A percentile compares a stretch with the other conserved stretches of the same genome.
These are phyloP conservation scores for Terebella lapidaria DNA, from an alignment of 2,888 invertebrate species.

Conservation along the genomic window DNA sequence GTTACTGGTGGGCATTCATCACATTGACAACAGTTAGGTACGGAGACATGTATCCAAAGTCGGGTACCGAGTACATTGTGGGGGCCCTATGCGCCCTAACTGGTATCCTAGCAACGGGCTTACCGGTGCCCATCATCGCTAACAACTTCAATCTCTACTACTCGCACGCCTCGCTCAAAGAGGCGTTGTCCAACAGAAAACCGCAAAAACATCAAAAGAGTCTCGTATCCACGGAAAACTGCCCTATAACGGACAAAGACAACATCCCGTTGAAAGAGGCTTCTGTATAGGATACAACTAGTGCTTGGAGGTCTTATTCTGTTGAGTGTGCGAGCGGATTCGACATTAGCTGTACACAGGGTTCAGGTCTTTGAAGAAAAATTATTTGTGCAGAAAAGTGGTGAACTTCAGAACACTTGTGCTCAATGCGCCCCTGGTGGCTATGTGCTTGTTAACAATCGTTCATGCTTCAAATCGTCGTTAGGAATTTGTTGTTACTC, in stretches of 20 bases:
- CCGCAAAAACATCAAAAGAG: neutral
- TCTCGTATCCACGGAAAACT: neutral
- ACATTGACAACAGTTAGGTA: slow-evolving; percentile 39
- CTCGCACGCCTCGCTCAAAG: slow-evolving; percentile 23
- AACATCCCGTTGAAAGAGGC: neutral
- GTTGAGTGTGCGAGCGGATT: too few relatives aligned
- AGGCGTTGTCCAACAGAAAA: slow-evolving; percentile 17
- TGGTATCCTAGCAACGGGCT: slow-evolving; percentile 34
- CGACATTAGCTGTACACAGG: too few relatives aligned
- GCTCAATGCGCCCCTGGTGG: too few relatives aligned
- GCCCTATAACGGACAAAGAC: neutral
- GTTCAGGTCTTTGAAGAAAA: too few relatives aligned
- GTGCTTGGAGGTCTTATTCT: too few relatives aligned
- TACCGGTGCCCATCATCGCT: slow-evolving; percentile 42
- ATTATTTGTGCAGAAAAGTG: too few relatives aligned
- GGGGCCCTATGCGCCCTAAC: slow-evolving; percentile 36
- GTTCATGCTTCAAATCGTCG: too few relatives aligned
- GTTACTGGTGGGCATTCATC: slow-evolving; percentile 38
- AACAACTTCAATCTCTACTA: slow-evolving; percentile 35
- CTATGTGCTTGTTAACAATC: too few relatives aligned
- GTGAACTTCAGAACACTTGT: too few relatives aligned
- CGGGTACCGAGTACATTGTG: slow-evolving; percentile 31
- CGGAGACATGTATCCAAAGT: slow-evolving; percentile 35
- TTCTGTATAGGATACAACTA: too few relatives aligned
- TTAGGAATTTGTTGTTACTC: too few relatives aligned